Conservation (phyloP, 1,140 invertebrate genomes). For the Teleogryllus occipitalis region DNA sequence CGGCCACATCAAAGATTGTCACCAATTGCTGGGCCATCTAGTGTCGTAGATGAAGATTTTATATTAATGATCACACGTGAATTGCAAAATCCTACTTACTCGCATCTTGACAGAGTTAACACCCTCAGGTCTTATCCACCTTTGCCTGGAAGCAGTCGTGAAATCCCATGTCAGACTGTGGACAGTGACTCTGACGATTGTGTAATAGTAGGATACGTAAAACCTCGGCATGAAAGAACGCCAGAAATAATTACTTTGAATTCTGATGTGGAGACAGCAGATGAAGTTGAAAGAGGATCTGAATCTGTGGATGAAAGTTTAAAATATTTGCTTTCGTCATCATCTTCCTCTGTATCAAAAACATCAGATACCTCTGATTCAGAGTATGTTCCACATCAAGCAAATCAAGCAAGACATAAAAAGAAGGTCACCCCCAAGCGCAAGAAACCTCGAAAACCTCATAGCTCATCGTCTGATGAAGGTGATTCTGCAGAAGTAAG, state of each 20-base stretch:
- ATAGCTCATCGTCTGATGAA: background rate
- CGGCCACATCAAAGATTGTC: background rate
- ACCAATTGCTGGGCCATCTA: background rate
- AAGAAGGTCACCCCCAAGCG: background rate
- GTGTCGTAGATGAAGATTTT: background rate
- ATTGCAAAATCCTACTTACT: background rate
- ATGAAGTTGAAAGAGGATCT: background rate
- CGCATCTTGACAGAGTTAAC: background rate
- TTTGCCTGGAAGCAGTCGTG: background rate
- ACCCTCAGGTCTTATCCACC: background rate
- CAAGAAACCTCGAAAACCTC: background rate
- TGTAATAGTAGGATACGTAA: conserved; percentile 41
- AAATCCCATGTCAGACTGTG: background rate
- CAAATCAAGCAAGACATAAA: background rate
- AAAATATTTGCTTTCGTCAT: background rate
- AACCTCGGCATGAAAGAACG: conserved; percentile 43
- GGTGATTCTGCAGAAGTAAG: background rate
- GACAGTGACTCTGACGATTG: conserved; percentile 23
- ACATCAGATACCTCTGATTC: background rate
- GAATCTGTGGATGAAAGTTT: background rate
- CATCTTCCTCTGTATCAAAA: background rate
- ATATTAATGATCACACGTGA: background rate
- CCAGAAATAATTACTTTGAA: conserved; percentile 42
- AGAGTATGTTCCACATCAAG: background rate
- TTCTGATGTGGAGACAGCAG: background rate